Evolutionary conservation across 2,888 invertebrate genomes (phyloP), one percentile per base, ranked within the genome.

Genomic region (Ptychoptera contaminata): DNA sequence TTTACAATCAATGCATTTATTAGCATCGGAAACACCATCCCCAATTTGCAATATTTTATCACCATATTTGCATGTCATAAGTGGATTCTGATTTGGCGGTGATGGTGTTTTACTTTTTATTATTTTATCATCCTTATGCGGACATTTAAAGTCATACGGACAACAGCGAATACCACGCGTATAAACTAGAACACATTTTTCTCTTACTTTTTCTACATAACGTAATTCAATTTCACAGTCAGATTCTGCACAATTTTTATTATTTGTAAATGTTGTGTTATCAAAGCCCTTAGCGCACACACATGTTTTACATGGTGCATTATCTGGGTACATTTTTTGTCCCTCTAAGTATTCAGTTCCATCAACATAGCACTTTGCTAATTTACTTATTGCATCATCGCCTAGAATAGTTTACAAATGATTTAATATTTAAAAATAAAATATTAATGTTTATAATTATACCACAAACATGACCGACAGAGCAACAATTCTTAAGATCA

Each of bases 331-430:
- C 52, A 72, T 69, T 2, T 58, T 56, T 50, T 71, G 63, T 0
- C 72, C 72, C 44, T 69, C 70, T 44, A 59, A 62, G 56, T 69
- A 72, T 0, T 62, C 62, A 47, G 61, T 58, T 1, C 69, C 68
- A 34, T 71, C 70, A 0, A 68, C 62, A 37, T 66, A 64, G 46
- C 72, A 73, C 2, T 63, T 68, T 45, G 62, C 61, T 32, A 23
- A 23, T 23, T 23, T 23, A 23, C 7, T 7, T 23, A 23, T 23
- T 23, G 3, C 23, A 5, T 3, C 23, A 3, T 23, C 23, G 23
- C 23, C 23, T 23, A 23, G 4, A 23, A 23, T n/a, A n/a, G n/a
- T 23, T 23, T 23, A 5, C 7, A 23, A 23, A 5, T 23, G 7
- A 23, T 5, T 23, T 23, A 23, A 23, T 5, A 23, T 5, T 23